Conservation (phyloP, 2,797 vertebrate genomes). For the Acanthurus lineatus region DNA sequence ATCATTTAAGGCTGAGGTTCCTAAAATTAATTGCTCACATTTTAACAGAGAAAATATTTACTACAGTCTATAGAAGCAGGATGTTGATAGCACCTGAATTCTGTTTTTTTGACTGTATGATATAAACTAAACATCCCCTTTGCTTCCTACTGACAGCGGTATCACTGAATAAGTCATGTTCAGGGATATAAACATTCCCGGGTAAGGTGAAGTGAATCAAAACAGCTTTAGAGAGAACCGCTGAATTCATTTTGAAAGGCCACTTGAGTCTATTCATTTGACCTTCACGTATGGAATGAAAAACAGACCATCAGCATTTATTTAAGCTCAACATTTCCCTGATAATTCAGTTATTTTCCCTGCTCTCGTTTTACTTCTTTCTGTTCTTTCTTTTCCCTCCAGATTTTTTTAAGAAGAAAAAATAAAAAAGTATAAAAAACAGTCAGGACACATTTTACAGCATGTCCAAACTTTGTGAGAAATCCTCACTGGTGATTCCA, state of each 20-base stretch:
- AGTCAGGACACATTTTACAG: constrained; percentile 47
- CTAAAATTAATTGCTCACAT: constrained; percentile 55
- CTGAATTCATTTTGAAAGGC: constrained; percentile 47
- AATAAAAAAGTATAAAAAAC: constrained; percentile 1
- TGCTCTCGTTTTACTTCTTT: constrained; percentile 32
- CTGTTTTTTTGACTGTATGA: constrained; percentile 27
- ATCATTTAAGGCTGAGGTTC: constrained; percentile 10
- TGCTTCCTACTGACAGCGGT: constrained; percentile 57
- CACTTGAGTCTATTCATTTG: constrained; percentile 39
- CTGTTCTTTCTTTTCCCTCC: constrained; percentile 20
- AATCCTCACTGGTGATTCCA: constrained; percentile 66
- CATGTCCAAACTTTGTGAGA: constrained; percentile 69
- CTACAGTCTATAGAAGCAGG: constrained; percentile 9
- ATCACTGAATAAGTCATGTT: constrained; percentile 74
- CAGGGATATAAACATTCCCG: constrained; percentile 69
- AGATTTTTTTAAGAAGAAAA: constrained; percentile 7
- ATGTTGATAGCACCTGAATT: constrained; percentile 50
- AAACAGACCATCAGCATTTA: constrained; percentile 46
- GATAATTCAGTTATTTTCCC: constrained; percentile 44
- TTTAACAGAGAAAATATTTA: constrained; percentile 63
- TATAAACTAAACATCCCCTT: constrained; percentile 61
- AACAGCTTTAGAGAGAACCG: constrained; percentile 52
- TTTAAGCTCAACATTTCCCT: constrained; percentile 48
- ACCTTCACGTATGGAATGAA: constrained; percentile 52
- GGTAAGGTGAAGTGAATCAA: constrained; percentile 61